Conservation (phyloP, 37 sponge, comb jelly and placozoan species). For the Cliona cf. orientalis region DNA sequence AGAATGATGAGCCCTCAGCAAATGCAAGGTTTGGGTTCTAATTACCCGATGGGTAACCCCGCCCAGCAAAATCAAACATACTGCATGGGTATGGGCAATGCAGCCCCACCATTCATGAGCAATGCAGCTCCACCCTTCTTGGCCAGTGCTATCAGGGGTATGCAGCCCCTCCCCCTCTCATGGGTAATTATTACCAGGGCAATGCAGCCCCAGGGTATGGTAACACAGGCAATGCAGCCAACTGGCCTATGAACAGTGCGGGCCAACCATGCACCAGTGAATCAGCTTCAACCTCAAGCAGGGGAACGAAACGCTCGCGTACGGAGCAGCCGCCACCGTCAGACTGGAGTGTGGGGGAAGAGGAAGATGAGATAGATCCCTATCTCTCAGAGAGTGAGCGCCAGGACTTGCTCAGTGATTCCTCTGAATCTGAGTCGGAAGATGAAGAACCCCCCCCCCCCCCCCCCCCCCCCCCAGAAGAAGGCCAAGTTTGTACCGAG, state of each 20-base stretch:
- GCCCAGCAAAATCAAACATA: no score
- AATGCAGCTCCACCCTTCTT: constrained; percentile 4
- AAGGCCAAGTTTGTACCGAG: background rate
- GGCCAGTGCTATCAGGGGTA: background rate
- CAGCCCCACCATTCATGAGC: background rate
- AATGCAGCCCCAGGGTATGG: constrained; percentile 26
- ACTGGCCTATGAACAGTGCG: background rate
- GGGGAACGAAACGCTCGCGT: background rate
- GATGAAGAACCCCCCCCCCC: background rate
- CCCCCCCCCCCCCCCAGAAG: background rate
- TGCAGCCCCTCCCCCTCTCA: no score
- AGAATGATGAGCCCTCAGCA: no score
- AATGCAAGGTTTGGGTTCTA: no score
- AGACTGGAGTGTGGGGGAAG: background rate
- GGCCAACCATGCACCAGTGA: no score
- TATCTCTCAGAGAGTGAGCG: constrained; percentile 5
- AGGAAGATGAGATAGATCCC: background rate
- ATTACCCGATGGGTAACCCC: no score
- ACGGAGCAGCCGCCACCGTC: background rate
- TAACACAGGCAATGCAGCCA: constrained; percentile 17
- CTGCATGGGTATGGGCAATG: background rate
- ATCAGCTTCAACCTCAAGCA: background rate
- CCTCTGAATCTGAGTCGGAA: background rate
- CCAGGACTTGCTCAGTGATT: background rate
- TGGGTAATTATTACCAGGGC: background rate